phyloP scores from a whole-genome alignment of 2,113 vertebrate genomes.

The Cyprinodon tularosa region DNA sequence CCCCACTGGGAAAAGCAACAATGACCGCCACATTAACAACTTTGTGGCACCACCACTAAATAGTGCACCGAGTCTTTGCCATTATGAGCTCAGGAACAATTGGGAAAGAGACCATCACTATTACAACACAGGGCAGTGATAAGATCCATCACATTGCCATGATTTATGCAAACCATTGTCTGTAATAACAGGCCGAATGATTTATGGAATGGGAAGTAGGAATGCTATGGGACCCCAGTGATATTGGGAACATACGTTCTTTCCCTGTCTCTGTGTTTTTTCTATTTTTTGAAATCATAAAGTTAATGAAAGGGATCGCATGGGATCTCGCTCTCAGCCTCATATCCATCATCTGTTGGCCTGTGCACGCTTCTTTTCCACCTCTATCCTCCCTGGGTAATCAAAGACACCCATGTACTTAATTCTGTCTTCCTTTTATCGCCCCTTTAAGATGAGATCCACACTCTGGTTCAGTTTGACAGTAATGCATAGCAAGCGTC shows the following conservation, averaged over 20 bases:
- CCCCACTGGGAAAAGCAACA: constrained; percentile 38
- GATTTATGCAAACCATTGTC: constrained; percentile 56
- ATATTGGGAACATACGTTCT: constrained; percentile 36
- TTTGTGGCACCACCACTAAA: constrained; percentile 28
- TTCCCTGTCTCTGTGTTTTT: constrained; percentile 13
- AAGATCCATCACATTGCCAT: constrained; percentile 35
- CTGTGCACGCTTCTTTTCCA: constrained; percentile 30
- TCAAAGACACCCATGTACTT: constrained; percentile 32
- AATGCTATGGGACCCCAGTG: constrained; percentile 14
- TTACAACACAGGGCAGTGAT: constrained; percentile 54
- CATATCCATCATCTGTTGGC: constrained; percentile 46
- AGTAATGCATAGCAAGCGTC: constrained; percentile 60
- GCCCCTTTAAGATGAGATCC: constrained; percentile 49
- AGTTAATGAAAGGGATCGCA: constrained; percentile 30
- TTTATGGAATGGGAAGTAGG: constrained; percentile 27
- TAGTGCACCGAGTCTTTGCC: constrained; percentile 9
- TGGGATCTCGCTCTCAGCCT: constrained; percentile 27
- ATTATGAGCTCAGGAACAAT: constrained; percentile 10
- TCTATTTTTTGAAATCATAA: constrained; percentile 16
- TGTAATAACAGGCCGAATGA: constrained; percentile 58
- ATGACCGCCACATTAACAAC: constrained; percentile 39
- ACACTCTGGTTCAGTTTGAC: constrained; percentile 44
- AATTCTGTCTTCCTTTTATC: constrained; percentile 41
- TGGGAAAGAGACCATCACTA: constrained; percentile 33
- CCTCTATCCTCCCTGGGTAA: constrained; percentile 44